Conservation (phyloP, 2,797 vertebrate species). For the Sebastes hubbsi region DNA sequence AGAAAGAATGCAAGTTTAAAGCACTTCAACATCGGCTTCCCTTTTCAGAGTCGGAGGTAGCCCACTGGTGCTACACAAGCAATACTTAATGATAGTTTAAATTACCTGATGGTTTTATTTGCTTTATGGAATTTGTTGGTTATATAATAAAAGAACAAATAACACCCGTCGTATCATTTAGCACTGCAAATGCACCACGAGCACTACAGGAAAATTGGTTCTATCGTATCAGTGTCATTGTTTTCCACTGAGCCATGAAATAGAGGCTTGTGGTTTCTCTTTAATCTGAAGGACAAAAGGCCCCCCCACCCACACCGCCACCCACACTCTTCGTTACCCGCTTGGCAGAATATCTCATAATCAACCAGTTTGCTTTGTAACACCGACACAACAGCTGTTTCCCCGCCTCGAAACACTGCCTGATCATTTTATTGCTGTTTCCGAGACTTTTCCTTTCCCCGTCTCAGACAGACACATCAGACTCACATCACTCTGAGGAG, state of each 20-base stretch:
- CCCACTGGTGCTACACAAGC: not conserved
- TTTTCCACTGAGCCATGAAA: slow-evolving; percentile 26
- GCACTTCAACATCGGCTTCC: too few species aligned
- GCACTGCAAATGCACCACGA: not conserved
- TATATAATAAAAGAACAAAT: not conserved
- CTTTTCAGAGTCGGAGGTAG: fast-evolving
- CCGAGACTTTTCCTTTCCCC: not conserved
- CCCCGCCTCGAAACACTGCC: not conserved
- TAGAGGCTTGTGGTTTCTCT: slow-evolving; percentile 5
- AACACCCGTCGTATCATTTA: not conserved
- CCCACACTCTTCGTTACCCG: not conserved
- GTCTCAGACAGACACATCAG: not conserved
- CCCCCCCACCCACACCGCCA: not conserved
- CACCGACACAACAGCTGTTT: slow-evolving; percentile 28
- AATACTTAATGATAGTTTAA: not conserved
- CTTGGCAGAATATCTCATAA: slow-evolving; percentile 18
- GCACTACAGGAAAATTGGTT: not conserved
- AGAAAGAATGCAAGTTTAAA: too few species aligned
- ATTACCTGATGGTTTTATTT: not conserved
- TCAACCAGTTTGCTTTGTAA: slow-evolving; percentile 9
- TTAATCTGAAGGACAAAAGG: slow-evolving; percentile 30
- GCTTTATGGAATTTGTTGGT: not conserved
- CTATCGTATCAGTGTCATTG: slow-evolving; percentile 7
- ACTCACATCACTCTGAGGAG: not conserved
- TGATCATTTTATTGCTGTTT: slow-evolving; percentile 6